phyloP scores from a whole-genome alignment of 2,888 invertebrate species.

The Catocala sponsa region DNA sequence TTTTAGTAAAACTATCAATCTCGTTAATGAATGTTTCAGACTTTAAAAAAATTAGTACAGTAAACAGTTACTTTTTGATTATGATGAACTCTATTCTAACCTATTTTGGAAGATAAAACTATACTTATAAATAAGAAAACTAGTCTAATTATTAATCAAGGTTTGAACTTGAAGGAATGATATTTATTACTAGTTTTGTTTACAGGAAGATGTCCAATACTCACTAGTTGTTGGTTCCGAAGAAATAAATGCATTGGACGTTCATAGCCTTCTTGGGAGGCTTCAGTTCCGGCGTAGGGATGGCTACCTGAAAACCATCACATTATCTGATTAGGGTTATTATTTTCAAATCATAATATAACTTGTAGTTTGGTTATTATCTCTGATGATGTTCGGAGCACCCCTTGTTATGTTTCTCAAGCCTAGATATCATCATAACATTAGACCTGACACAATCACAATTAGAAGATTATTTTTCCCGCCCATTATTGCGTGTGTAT shows the following conservation, averaged over 20 bases:
- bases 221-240: conserved; percentile 98
- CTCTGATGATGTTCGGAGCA: not conserved
- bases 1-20: too few species aligned
- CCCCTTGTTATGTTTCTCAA: conserved; percentile 3
- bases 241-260: conserved; percentile 96
- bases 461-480: conserved; percentile 63
- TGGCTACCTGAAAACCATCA: conserved; percentile 91
- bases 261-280: conserved; percentile 92
- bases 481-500: conserved; percentile 55
- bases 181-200: conserved; percentile 14
- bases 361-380: conserved; percentile 22
- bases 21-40: too few species aligned
- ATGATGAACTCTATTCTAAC: too few species aligned
- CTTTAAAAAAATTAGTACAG: not conserved
- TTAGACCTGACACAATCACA: conserved; percentile 46
- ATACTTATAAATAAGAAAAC: too few species aligned
- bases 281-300: conserved; percentile 93
- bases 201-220: conserved; percentile 72
- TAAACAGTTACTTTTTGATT: too few species aligned
- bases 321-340: conserved; percentile 57
- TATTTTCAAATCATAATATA: conserved; percentile 30
- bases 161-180: too few species aligned
- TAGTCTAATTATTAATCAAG: too few species aligned
- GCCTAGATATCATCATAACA: conserved; percentile 41
- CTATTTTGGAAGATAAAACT: too few species aligned